Conservation (phyloP, 2,797 vertebrate species). For the Dryobates pubescens region DNA sequence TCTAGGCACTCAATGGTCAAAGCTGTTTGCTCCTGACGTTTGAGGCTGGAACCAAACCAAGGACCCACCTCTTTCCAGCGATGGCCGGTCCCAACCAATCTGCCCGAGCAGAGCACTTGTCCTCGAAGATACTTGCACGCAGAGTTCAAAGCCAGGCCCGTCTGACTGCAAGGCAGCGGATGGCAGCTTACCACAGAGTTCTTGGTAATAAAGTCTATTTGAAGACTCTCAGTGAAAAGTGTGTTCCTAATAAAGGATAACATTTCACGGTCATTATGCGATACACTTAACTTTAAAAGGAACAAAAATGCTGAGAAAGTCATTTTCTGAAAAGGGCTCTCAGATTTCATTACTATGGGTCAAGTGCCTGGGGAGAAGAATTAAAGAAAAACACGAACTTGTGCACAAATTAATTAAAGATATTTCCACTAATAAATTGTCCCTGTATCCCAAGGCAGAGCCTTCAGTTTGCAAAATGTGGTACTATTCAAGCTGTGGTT, state of each 20-base stretch:
- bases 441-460: conserved; percentile 78
- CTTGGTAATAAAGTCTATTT: conserved; percentile 73
- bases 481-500: conserved; percentile 78
- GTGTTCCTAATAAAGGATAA: conserved; percentile 82
- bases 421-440: conserved; percentile 83
- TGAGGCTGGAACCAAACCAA: background rate
- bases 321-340: conserved; percentile 79
- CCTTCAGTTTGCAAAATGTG: conserved; percentile 75
- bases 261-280: conserved; percentile 81
- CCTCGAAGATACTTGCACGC: background rate
- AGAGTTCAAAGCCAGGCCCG: conserved; percentile 54
- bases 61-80: background rate
- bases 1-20: background rate
- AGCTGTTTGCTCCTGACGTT: background rate
- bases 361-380: conserved; percentile 81
- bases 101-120: background rate
- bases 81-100: background rate
- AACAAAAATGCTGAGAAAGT: conserved; percentile 82
- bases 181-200: conserved; percentile 66
- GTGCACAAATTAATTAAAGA: conserved; percentile 84
- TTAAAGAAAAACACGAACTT: conserved; percentile 81
- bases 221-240: conserved; percentile 78
- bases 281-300: conserved; percentile 81
- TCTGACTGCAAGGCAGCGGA: conserved; percentile 31
- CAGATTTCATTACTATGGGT: conserved; percentile 79